Evolutionary conservation across 2,797 vertebrate species (phyloP).

Genomic region (Acomys russatus): DNA sequence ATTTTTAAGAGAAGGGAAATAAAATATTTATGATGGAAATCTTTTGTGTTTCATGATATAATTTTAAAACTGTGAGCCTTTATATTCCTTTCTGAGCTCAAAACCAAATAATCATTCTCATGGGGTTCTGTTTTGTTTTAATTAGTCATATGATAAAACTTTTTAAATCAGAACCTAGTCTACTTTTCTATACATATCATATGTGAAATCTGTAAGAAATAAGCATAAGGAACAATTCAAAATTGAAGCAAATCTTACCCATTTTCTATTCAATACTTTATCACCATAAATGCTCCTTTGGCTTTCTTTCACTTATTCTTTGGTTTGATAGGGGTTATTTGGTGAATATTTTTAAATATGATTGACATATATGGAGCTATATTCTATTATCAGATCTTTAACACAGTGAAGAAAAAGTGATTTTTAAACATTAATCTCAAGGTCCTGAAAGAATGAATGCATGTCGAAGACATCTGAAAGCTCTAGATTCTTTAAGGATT

Average conservation of each 20-base stretch:
- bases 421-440: constrained; percentile 36
- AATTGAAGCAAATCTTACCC: background rate
- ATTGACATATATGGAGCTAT: background rate
- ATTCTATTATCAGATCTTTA: background rate
- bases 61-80: background rate
- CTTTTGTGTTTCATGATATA: background rate
- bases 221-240: constrained; percentile 30
- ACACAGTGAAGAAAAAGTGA: background rate
- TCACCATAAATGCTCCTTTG: constrained; percentile 15
- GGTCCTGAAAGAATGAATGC: constrained; percentile 36
- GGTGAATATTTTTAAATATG: constrained; percentile 31
- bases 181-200: constrained; percentile 3
- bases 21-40: constrained; percentile 33
- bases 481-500: constrained; percentile 58
- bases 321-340: constrained; percentile 25
- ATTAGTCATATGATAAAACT: background rate
- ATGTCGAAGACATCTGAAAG: constrained; percentile 53
- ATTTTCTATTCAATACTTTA: background rate
- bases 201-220: background rate
- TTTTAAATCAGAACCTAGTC: constrained; percentile 17
- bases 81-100: background rate
- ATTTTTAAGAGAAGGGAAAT: constrained; percentile 32
- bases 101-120: constrained; percentile 24
- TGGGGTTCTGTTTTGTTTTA: background rate
- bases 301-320: constrained; percentile 35